phyloP scores from a whole-genome alignment of 1,140 invertebrate species.

The Scaptomyza hsui region DNA sequence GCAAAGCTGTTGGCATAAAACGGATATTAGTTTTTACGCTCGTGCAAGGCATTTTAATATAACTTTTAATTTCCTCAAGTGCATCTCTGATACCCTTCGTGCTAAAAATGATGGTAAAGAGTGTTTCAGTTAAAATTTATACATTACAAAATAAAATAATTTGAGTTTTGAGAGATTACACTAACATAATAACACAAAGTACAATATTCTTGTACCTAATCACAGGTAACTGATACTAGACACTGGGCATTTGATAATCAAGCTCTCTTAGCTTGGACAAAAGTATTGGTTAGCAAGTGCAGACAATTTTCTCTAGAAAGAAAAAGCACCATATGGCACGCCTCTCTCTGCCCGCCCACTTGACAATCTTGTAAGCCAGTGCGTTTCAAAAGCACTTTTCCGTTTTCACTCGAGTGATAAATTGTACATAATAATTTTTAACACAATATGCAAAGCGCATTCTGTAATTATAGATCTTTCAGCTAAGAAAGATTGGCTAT shows the following conservation, averaged over 20 bases:
- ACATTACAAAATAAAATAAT: no score
- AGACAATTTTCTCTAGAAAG: slow-evolving; percentile 59
- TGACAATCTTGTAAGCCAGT: slow-evolving; percentile 39
- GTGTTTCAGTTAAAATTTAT: background rate
- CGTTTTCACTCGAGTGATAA: slow-evolving; percentile 64
- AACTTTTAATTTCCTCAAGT: slow-evolving; percentile 75
- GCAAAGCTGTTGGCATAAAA: slow-evolving; percentile 1
- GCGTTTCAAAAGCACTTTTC: slow-evolving; percentile 59
- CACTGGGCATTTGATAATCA: background rate
- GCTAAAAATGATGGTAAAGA: background rate
- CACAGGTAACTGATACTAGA: background rate
- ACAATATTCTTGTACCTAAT: no score
- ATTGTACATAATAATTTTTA: slow-evolving; percentile 69
- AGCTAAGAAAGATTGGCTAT: background rate
- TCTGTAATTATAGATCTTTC: slow-evolving; percentile 42
- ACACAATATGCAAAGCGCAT: slow-evolving; percentile 9
- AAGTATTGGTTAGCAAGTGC: slow-evolving; percentile 51
- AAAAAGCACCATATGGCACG: slow-evolving; percentile 44
- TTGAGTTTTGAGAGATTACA: no score
- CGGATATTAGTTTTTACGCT: slow-evolving; percentile 78
- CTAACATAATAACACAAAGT: no score
- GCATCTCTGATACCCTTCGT: slow-evolving; percentile 36
- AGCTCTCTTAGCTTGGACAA: background rate
- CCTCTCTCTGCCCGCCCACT: slow-evolving; percentile 15
- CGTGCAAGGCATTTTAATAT: slow-evolving; percentile 75